These are phyloP conservation scores for Drosophila nikananu DNA, from an alignment of 1,140 invertebrate genomes.

Conservation along the genomic window DNA sequence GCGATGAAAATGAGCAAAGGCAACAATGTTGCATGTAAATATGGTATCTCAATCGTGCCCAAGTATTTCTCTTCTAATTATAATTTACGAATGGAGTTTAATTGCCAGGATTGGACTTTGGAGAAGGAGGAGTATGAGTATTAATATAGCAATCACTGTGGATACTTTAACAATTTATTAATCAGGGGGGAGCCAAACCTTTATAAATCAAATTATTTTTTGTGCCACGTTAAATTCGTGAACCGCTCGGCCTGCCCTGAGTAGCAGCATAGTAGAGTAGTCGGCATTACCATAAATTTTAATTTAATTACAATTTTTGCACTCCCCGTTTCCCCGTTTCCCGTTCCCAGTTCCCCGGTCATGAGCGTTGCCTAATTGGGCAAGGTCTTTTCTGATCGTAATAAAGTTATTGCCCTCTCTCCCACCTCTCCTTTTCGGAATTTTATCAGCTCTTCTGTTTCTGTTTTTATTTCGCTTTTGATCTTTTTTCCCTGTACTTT, in stretches of 20 bases:
- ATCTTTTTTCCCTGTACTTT: slow-evolving; percentile 4
- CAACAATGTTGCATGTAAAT: slow-evolving; percentile 35
- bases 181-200: not conserved
- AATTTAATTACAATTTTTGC: slow-evolving; percentile 53
- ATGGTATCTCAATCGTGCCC: slow-evolving; percentile 8
- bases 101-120: not conserved
- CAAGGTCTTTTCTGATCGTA: slow-evolving; percentile 65
- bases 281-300: slow-evolving; percentile 48
- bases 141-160: not conserved
- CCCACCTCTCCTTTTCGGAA: slow-evolving; percentile 25
- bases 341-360: not conserved
- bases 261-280: not conserved
- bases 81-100: slow-evolving; percentile 2
- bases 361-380: slow-evolving; percentile 50
- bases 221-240: not conserved
- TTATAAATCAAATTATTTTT: not conserved
- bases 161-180: not conserved
- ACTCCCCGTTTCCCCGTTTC: slow-evolving; percentile 4
- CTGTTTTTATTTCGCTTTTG: slow-evolving; percentile 9
- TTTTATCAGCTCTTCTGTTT: slow-evolving; percentile 26
- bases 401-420: slow-evolving; percentile 60
- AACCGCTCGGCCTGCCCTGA: not conserved
- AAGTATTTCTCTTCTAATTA: slow-evolving; percentile 10
- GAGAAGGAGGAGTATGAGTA: too few relatives aligned
- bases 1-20: slow-evolving; percentile 34